Evolutionary conservation across 2,888 invertebrate species (phyloP).

Genomic region (Ametastegia equiseti): DNA sequence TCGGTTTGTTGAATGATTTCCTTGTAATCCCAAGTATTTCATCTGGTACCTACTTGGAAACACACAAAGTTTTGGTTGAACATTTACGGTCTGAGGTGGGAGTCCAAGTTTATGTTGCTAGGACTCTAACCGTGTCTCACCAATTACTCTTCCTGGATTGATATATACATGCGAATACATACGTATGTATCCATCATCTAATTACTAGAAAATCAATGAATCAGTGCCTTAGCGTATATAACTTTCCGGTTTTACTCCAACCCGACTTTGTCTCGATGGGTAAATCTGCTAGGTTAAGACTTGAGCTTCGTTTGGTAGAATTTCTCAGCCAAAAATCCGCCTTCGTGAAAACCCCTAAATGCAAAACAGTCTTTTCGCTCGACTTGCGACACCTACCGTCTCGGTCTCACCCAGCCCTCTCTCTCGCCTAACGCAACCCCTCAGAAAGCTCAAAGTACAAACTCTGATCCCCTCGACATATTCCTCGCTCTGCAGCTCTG

Average conservation of each 20-base stretch:
- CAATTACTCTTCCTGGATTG: slow-evolving; percentile 4
- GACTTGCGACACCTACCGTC: slow-evolving; percentile 38
- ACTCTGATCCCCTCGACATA: slow-evolving; percentile 41
- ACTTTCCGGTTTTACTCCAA: background rate
- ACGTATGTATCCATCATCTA: too few relatives aligned
- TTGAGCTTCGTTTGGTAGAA: slow-evolving; percentile 26
- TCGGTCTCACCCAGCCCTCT: background rate
- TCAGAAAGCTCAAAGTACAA: slow-evolving; percentile 23
- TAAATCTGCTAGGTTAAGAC: background rate
- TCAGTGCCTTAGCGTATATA: too few relatives aligned
- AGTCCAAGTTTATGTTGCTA: slow-evolving; percentile 9
- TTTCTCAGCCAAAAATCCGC: slow-evolving; percentile 10
- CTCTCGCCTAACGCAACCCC: background rate
- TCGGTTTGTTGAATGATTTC: slow-evolving; percentile 26
- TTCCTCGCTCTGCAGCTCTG: slow-evolving; percentile 16
- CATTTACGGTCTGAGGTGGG: slow-evolving; percentile 14
- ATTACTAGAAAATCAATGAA: too few relatives aligned
- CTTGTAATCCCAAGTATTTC: slow-evolving; percentile 36
- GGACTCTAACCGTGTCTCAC: slow-evolving; percentile 20
- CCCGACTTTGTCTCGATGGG: background rate
- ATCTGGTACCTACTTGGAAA: slow-evolving; percentile 26
- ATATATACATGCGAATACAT: background rate
- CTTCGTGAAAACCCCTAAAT: slow-evolving; percentile 20
- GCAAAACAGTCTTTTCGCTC: slow-evolving; percentile 28
- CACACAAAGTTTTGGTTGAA: slow-evolving; percentile 33